These are phyloP conservation scores for Drosophila sp. DNA, from an alignment of 1,140 invertebrate species.

Conservation along the genomic window DNA sequence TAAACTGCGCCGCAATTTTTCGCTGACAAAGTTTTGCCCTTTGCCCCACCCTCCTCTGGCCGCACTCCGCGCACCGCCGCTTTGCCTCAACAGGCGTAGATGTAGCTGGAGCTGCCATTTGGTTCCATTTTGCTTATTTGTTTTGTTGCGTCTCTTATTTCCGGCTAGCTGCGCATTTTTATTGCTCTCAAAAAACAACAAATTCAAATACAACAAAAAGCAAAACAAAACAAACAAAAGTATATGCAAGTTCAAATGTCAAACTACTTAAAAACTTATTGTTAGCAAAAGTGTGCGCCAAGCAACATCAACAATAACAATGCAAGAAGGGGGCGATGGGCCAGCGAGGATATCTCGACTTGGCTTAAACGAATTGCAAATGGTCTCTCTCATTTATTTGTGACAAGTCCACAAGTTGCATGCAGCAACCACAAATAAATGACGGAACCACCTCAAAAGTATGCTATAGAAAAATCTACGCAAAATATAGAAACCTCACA, in stretches of 20 bases:
- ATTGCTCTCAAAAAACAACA: slow-evolving; percentile 62
- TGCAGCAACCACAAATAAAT: background rate
- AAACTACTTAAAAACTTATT: slow-evolving; percentile 82
- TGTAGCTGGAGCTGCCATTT: slow-evolving; percentile 19
- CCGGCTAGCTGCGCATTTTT: slow-evolving; percentile 78
- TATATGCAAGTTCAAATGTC: slow-evolving; percentile 79
- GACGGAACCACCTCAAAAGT: no score
- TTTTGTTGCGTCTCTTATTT: slow-evolving; percentile 76
- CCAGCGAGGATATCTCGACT: background rate
- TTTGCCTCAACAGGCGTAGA: background rate
- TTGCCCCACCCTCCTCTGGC: slow-evolving; percentile 20
- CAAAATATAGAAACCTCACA: no score
- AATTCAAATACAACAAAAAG: background rate
- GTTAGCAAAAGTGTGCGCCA: slow-evolving; percentile 62
- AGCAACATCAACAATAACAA: slow-evolving; percentile 18
- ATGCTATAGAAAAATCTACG: no score
- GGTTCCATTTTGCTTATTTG: slow-evolving; percentile 66
- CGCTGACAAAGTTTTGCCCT: slow-evolving; percentile 75
- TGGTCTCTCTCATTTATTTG: background rate
- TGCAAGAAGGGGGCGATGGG: background rate
- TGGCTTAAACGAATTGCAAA: background rate
- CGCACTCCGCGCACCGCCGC: background rate
- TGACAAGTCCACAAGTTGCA: background rate
- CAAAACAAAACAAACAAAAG: slow-evolving; percentile 32
- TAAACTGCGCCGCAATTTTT: slow-evolving; percentile 81